Percentiles rank a stretch among this genome's conserved stretches.
Evolutionary conservation across 1,140 invertebrate species (phyloP).

Genomic region (Zophobas atratus): DNA sequence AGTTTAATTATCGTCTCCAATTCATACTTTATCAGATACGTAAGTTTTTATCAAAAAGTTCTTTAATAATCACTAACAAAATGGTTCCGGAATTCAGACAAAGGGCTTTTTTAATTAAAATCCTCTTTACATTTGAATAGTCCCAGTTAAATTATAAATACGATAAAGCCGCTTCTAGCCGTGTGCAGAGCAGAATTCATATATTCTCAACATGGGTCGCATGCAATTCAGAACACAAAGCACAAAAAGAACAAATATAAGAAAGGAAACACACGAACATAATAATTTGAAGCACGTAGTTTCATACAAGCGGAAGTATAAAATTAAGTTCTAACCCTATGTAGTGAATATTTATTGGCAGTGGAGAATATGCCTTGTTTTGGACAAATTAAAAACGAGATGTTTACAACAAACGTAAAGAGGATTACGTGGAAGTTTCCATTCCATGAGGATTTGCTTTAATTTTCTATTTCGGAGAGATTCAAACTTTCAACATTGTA

Average conservation of each 20-base stretch:
- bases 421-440: conserved; percentile 13
- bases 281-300: conserved; percentile 45
- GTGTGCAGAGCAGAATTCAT: conserved; percentile 1
- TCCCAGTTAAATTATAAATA: conserved; percentile 4
- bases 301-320: conserved; percentile 43
- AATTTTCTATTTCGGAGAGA: conserved; percentile 22
- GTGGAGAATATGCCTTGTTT: not conserved
- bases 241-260: conserved; percentile 27
- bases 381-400: conserved; percentile 17
- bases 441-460: conserved; percentile 12
- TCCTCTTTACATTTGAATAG: not conserved
- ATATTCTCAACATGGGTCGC: conserved; percentile 29
- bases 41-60: conserved; percentile 1
- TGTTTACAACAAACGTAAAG: conserved; percentile 12
- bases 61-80: not conserved
- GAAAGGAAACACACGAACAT: conserved; percentile 38
- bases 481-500: conserved; percentile 36
- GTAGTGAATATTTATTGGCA: conserved; percentile 16
- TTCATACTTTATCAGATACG: conserved; percentile 11
- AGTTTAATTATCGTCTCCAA: conserved; percentile 23
- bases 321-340: conserved; percentile 40
- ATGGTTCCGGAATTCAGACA: not conserved
- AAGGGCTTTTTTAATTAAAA: conserved; percentile 3
- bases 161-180: conserved; percentile 7
- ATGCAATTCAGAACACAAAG: conserved; percentile 25